A percentile compares a stretch with the other conserved stretches of the same genome.
Conservation (phyloP, 2,113 vertebrate genomes). For the Bubalus kerabau region DNA sequence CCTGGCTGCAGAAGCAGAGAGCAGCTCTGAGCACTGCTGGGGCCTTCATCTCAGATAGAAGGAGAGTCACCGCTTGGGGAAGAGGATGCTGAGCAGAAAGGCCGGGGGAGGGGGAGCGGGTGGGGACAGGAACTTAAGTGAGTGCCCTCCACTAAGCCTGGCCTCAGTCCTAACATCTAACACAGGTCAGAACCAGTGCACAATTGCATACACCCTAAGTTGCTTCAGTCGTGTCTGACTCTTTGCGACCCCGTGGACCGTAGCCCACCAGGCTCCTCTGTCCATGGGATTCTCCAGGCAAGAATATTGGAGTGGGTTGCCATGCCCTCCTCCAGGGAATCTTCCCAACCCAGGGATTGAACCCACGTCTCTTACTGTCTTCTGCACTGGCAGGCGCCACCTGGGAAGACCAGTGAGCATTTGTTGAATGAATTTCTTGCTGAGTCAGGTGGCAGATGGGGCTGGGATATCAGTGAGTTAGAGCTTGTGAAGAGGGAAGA, state of each 20-base stretch:
- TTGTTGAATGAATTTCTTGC: neutral
- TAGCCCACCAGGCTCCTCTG: neutral
- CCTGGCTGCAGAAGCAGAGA: neutral
- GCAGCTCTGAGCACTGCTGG: neutral
- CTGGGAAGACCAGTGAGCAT: neutral
- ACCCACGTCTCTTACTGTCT: neutral
- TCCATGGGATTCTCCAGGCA: neutral
- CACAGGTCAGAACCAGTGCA: neutral
- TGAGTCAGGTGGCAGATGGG: neutral
- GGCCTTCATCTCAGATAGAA: neutral
- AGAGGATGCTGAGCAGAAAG: neutral
- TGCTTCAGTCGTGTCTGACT: neutral
- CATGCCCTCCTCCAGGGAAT: neutral
- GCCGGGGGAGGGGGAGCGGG: accelerated
- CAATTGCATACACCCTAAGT: neutral
- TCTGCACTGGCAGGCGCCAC: neutral
- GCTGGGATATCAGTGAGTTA: neutral
- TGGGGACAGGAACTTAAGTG: neutral
- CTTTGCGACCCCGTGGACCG: neutral
- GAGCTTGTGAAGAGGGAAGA: neutral
- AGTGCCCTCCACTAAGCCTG: neutral
- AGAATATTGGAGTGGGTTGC: neutral
- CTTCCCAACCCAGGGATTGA: neutral
- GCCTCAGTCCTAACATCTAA: neutral
- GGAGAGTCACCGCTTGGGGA: neutral